A percentile compares a stretch with the other conserved stretches of the same genome.
These are phyloP conservation scores for Myathropa florea DNA, from an alignment of 2,888 invertebrate genomes.

Conservation along the genomic window DNA sequence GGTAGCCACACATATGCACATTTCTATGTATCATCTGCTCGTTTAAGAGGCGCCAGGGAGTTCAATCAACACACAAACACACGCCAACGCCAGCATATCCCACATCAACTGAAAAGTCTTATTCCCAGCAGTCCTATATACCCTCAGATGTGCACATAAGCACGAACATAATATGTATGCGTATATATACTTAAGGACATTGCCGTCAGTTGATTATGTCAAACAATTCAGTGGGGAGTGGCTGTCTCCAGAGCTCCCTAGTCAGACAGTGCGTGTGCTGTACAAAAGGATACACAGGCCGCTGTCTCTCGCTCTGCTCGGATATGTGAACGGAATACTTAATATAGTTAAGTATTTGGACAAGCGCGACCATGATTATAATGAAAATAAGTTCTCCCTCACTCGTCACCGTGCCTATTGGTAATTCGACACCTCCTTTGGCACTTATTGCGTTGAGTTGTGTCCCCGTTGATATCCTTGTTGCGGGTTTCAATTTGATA, in stretches of 20 bases:
- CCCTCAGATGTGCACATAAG: neutral
- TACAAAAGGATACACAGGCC: constrained; percentile 37
- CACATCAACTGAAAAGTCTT: neutral
- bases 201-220: neutral
- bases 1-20: neutral
- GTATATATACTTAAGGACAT: constrained; percentile 4
- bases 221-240: constrained; percentile 20
- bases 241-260: neutral
- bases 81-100: neutral
- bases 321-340: constrained; percentile 24
- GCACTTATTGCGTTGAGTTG: neutral
- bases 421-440: constrained; percentile 32
- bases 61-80: neutral
- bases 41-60: neutral
- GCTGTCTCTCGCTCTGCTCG: neutral
- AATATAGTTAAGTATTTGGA: constrained; percentile 40
- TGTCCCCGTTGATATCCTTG: constrained; percentile 28
- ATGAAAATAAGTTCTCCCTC: neutral
- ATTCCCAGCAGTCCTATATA: neutral
- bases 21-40: neutral
- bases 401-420: constrained; percentile 5
- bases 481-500: neutral
- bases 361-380: constrained; percentile 13
- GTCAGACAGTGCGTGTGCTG: constrained; percentile 8
- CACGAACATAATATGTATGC: constrained; percentile 4